phyloP scores from a whole-genome alignment of 2,888 invertebrate genomes.

The Dynastes grantii region DNA sequence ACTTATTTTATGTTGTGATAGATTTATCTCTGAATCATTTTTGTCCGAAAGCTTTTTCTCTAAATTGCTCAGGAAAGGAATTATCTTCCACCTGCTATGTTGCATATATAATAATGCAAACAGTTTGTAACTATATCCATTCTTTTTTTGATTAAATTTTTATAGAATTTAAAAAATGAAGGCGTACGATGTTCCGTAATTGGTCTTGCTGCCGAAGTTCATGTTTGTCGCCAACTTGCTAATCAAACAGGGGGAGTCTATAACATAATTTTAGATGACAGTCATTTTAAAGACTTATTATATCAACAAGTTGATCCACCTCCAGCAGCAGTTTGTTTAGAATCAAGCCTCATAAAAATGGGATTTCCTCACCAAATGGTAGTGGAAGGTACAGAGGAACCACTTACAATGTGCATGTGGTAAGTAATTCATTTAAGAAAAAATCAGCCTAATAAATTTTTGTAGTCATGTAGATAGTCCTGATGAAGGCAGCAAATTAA shows the following conservation, averaged over 20 bases:
- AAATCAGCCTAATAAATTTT: constrained; percentile 14
- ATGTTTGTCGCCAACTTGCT: constrained; percentile 90
- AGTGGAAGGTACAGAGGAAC: constrained; percentile 74
- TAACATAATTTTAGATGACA: constrained; percentile 88
- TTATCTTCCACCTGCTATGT: too few relatives aligned
- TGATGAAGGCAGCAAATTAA: constrained; percentile 79
- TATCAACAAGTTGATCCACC: constrained; percentile 80
- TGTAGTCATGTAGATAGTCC: constrained; percentile 85
- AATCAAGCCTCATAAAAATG: constrained; percentile 93
- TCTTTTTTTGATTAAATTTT: constrained; percentile 29
- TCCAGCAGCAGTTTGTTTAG: constrained; percentile 80
- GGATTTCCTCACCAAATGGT: constrained; percentile 91
- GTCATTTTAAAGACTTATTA: constrained; percentile 80
- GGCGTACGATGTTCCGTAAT: constrained; percentile 95
- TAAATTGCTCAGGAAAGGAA: too few relatives aligned
- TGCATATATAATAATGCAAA: too few relatives aligned
- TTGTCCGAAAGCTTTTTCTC: too few relatives aligned
- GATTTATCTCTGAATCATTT: too few relatives aligned
- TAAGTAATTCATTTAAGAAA: constrained; percentile 65
- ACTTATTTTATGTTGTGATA: too few relatives aligned
- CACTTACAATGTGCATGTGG: constrained; percentile 95
- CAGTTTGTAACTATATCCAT: neutral
- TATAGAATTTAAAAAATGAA: constrained; percentile 80
- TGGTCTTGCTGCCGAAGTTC: constrained; percentile 95
- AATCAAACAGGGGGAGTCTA: constrained; percentile 91